Conservation (phyloP, 2,113 vertebrate genomes). For the Tinamus guttatus region DNA sequence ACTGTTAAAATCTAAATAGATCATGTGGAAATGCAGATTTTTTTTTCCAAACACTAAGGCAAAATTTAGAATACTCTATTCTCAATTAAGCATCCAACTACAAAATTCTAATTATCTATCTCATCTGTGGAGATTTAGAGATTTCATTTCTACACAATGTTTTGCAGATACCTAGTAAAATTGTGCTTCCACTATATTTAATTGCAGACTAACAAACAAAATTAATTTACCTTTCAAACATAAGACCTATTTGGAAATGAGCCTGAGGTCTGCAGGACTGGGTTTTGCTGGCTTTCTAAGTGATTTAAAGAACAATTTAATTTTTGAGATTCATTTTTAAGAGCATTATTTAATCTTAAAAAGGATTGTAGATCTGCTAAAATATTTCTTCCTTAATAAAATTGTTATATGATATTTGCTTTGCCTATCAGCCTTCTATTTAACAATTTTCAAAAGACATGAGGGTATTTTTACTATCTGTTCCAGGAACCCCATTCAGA, state of each 20-base stretch:
- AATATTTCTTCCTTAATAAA: background rate
- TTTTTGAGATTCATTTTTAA: slow-evolving; percentile 25
- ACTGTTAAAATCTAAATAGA: slow-evolving; percentile 40
- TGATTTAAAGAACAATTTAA: background rate
- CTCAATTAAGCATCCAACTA: slow-evolving; percentile 46
- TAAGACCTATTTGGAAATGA: background rate
- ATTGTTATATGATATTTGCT: background rate
- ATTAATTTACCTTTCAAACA: slow-evolving; percentile 20
- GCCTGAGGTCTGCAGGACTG: background rate
- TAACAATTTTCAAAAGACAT: background rate
- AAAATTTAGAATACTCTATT: slow-evolving; percentile 51
- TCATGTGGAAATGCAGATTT: slow-evolving; percentile 26
- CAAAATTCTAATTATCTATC: slow-evolving; percentile 60
- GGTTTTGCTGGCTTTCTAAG: slow-evolving; percentile 26
- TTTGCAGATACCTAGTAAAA: slow-evolving; percentile 4
- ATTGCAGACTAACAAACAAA: background rate
- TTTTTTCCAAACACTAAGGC: slow-evolving; percentile 15
- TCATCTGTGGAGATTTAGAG: slow-evolving; percentile 13
- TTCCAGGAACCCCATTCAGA: background rate
- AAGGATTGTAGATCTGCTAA: background rate
- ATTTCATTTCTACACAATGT: slow-evolving; percentile 23
- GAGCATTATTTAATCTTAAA: background rate
- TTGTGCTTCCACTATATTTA: background rate
- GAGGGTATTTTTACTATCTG: background rate
- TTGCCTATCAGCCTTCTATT: background rate